Percentiles rank a stretch among this genome's conserved stretches.
Conservation (phyloP, 2,888 invertebrate genomes). For the Drosophila atripex region DNA sequence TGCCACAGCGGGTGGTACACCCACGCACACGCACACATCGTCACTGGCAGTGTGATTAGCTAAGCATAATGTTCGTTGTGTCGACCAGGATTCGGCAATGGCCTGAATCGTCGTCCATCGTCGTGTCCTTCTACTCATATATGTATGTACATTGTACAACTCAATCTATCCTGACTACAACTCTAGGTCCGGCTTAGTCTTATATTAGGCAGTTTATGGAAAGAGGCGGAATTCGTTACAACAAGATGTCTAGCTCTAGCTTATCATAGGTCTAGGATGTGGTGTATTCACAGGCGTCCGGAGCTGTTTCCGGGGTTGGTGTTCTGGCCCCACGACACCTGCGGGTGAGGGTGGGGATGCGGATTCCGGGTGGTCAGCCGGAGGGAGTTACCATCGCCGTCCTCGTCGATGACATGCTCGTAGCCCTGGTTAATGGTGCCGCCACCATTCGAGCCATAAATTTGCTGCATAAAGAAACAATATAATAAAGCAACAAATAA, state of each 20-base stretch:
- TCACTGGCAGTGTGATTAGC: constrained; percentile 83
- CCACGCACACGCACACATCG: constrained; percentile 38
- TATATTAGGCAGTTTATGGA: constrained; percentile 45
- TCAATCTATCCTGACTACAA: constrained; percentile 54
- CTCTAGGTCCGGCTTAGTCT: constrained; percentile 43
- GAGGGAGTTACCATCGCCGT: constrained; percentile 89
- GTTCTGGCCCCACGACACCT: constrained; percentile 86
- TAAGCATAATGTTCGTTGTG: constrained; percentile 80
- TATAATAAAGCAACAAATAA: background rate
- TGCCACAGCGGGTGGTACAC: constrained; percentile 15
- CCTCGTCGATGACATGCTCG: constrained; percentile 88
- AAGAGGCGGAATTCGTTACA: constrained; percentile 44
- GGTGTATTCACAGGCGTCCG: constrained; percentile 80
- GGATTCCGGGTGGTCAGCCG: constrained; percentile 89
- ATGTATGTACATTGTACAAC: constrained; percentile 37
- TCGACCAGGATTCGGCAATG: constrained; percentile 58
- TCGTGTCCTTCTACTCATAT: constrained; percentile 5
- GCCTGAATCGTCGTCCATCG: constrained; percentile 32
- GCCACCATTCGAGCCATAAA: constrained; percentile 84
- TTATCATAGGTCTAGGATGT: constrained; percentile 49
- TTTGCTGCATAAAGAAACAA: constrained; percentile 55
- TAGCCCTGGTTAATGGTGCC: constrained; percentile 92
- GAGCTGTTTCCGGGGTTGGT: constrained; percentile 81
- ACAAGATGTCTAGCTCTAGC: constrained; percentile 58
- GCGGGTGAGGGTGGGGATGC: constrained; percentile 71